Evolutionary conservation across 2,888 invertebrate genomes (phyloP), one percentile per base, ranked within the genome.

Genomic region (Penaeus monodon): DNA sequence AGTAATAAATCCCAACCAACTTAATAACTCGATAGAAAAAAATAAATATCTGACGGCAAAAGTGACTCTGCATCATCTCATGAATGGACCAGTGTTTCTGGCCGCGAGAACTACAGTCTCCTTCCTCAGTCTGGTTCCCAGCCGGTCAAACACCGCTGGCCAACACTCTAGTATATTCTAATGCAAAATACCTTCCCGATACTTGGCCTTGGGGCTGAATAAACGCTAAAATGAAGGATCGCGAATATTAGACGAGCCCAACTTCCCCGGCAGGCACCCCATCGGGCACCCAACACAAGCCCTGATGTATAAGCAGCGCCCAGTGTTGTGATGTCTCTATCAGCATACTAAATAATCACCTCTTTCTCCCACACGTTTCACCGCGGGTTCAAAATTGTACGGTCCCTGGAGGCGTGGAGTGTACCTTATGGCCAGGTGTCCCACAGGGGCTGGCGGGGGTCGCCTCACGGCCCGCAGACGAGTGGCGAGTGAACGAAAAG

Each of bases 271-370:
- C 29, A 77, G 86, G 83, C 87, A 70, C 87, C 87, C 87, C 66
- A 66, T 64, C 74, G 87, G 63, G 87, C 74, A 83, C 81, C 87
- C 83, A 87, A 83, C 83, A 74, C 83, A 68, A 66, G 68, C 70
- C 33, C 74, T 87, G 87, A 87, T 83, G 87, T 87, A 83, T 78
- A 79, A 87, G 87, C 83, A 44, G 83, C 77, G 79, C 83, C 83
- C 83, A 74, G 83, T 83, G 87, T 87, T 87, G 87, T 83, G 83
- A 83, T 87, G 87, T 87, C 87, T 87, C 87, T 87, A 87, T 87
- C 87, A 87, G 83, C 87, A 87, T 83, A 87, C 87, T 83, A 83
- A 87, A 87, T 87, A 87, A 87, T 87, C 87, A 79, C 83, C 87
- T 81, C 77, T 76, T 66, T 82, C 86, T 86, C 86, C 78, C 86